These are phyloP conservation scores for Meloidogyne chitwoodi DNA, from an alignment of 1,140 invertebrate species.

Conservation along the genomic window DNA sequence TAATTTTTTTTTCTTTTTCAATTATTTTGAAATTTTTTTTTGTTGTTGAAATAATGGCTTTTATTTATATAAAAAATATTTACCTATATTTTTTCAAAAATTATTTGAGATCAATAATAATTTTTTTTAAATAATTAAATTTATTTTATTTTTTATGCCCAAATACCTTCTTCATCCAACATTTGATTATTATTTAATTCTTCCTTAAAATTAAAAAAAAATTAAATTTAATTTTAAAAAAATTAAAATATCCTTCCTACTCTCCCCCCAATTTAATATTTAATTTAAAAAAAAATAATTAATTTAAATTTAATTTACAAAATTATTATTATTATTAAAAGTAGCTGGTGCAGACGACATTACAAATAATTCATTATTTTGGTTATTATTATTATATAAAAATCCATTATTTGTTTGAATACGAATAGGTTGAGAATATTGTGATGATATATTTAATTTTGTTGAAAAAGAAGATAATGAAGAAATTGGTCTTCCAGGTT, in stretches of 20 bases:
- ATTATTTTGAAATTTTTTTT: too few species aligned
- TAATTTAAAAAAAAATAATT: not conserved
- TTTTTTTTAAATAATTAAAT: not conserved
- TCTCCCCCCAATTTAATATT: not conserved
- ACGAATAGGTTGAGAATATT: not conserved
- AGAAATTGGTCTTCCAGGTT: not conserved
- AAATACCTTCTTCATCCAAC: constrained; percentile 43
- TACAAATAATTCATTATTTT: not conserved
- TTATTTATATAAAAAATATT: too few species aligned
- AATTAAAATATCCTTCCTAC: not conserved
- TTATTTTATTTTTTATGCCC: constrained; percentile 27
- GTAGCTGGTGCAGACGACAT: constrained; percentile 25
- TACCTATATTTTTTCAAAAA: too few species aligned
- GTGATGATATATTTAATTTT: too few species aligned
- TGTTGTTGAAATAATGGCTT: too few species aligned
- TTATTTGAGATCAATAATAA: too few species aligned
- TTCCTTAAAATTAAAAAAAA: not conserved
- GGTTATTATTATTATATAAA: not conserved
- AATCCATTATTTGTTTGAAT: not conserved
- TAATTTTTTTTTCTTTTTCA: too few species aligned
- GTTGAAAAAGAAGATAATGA: not conserved
- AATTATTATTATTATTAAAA: constrained; percentile 3
- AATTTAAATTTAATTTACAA: not conserved
- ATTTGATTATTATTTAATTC: not conserved
- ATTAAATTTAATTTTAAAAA: not conserved